phyloP scores from a whole-genome alignment of 1,140 invertebrate genomes.

The Hesperophylax magnus region DNA sequence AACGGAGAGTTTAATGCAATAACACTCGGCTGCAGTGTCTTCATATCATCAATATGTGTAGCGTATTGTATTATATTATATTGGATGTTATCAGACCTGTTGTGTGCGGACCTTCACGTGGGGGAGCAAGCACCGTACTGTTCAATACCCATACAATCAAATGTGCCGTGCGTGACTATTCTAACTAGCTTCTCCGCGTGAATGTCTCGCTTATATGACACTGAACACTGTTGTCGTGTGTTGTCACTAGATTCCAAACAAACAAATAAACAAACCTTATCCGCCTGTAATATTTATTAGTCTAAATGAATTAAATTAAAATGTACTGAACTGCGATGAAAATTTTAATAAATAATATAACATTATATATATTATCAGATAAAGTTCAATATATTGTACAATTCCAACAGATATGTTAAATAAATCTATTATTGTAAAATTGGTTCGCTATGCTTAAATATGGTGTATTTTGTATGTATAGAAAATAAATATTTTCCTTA shows the following conservation, averaged over 20 bases:
- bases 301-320: slow-evolving; percentile 30
- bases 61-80: slow-evolving; percentile 7
- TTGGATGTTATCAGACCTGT: background rate
- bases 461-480: slow-evolving; percentile 30
- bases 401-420: slow-evolving; percentile 31
- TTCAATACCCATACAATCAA: background rate
- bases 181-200: too few species aligned
- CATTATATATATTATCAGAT: background rate
- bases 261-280: slow-evolving; percentile 3
- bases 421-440: slow-evolving; percentile 36
- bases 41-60: slow-evolving; percentile 34
- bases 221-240: background rate
- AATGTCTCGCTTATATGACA: too few species aligned
- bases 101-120: too few species aligned
- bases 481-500: slow-evolving; percentile 27
- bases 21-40: slow-evolving; percentile 14
- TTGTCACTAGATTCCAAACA: slow-evolving; percentile 13
- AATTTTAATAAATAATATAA: slow-evolving; percentile 20
- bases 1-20: slow-evolving; percentile 12
- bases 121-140: too few species aligned
- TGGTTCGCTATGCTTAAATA: slow-evolving; percentile 21
- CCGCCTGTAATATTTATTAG: slow-evolving; percentile 29
- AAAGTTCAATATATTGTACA: slow-evolving; percentile 27
- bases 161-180: background rate
- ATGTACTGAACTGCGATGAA: slow-evolving; percentile 27